phyloP scores from a whole-genome alignment of 2,113 vertebrate species.

The Cebidichthys violaceus region DNA sequence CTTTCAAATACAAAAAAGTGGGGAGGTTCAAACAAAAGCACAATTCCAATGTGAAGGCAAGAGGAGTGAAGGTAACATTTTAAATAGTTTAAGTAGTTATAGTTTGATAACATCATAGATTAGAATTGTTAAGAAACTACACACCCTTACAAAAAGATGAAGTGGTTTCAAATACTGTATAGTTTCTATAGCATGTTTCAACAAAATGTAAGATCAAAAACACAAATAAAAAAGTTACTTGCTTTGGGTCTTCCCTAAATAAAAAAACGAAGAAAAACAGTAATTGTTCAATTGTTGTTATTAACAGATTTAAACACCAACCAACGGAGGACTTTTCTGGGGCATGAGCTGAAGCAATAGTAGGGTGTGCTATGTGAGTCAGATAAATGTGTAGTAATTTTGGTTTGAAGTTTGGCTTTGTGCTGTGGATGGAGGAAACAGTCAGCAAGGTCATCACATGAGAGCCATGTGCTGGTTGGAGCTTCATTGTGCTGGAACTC shows the following conservation, averaged over 20 bases:
- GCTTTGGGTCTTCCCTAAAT: not conserved
- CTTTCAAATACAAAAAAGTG: not conserved
- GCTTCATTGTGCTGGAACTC: constrained; percentile 12
- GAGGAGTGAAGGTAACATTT: not conserved
- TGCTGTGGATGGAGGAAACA: constrained; percentile 27
- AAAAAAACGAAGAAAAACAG: not conserved
- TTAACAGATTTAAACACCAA: not conserved
- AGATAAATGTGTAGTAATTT: not conserved
- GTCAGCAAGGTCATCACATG: constrained; percentile 60
- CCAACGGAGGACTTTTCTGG: not conserved
- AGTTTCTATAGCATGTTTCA: not conserved
- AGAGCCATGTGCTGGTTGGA: constrained; percentile 49
- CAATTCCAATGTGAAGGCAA: not conserved
- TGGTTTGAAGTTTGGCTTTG: constrained; percentile 30
- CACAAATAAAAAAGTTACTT: not conserved
- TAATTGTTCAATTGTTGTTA: not conserved
- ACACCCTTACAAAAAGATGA: not conserved
- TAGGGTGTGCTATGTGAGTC: not conserved
- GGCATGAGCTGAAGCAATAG: not conserved
- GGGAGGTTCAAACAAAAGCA: not conserved
- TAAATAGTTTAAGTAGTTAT: no score
- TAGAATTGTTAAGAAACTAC: not conserved
- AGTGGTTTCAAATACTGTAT: not conserved
- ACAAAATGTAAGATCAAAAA: not conserved
- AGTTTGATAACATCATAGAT: not conserved